Evolutionary conservation across 2,113 vertebrate species (phyloP).

Genomic region (Nasalis larvatus): DNA sequence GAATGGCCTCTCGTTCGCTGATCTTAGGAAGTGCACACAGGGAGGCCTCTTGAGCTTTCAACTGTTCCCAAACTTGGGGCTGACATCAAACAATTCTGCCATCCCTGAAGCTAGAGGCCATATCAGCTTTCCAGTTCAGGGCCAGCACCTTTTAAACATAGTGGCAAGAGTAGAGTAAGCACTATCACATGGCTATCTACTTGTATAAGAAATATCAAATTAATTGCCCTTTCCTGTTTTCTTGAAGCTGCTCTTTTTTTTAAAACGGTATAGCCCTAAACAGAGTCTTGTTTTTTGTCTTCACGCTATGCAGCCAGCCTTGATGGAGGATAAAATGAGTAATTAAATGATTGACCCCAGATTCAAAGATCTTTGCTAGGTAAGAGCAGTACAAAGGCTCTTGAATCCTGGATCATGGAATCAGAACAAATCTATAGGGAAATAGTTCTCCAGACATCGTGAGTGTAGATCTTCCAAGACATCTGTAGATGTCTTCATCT

Average conservation of each 20-base stretch:
- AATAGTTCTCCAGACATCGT: not conserved
- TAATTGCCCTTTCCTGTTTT: not conserved
- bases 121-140: not conserved
- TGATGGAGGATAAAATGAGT: not conserved
- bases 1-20: fast-evolving
- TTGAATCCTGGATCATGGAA: not conserved
- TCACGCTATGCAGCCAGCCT: not conserved
- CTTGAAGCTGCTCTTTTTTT: not conserved
- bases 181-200: not conserved
- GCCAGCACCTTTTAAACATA: not conserved
- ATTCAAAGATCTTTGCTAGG: not conserved
- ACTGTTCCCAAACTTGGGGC: not conserved
- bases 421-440: not conserved
- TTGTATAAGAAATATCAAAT: not conserved
- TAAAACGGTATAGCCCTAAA: not conserved
- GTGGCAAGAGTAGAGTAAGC: not conserved
- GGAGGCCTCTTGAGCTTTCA: too few species aligned
- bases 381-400: not conserved
- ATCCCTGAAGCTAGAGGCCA: not conserved
- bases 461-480: not conserved
- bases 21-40: not conserved
- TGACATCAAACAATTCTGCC: not conserved
- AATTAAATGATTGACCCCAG: not conserved
- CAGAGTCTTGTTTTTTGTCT: not conserved
- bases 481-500: not conserved